Evolutionary conservation across 2,797 vertebrate genomes (phyloP).

Genomic region (Darevskia nairensis): DNA sequence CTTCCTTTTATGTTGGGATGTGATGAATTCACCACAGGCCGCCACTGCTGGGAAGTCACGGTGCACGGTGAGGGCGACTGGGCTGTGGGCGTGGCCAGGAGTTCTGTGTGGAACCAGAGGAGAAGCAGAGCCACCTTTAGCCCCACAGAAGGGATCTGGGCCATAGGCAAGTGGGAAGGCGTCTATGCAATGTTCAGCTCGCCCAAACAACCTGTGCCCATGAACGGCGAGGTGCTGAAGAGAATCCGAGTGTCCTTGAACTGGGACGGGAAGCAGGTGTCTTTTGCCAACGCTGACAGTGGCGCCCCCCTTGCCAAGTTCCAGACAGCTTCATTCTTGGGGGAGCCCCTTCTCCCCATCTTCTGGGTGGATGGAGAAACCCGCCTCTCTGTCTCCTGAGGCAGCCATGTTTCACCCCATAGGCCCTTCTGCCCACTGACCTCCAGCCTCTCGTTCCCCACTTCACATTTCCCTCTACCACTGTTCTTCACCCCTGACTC

Average conservation of each 20-base stretch:
- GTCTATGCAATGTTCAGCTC: slow-evolving; percentile 72
- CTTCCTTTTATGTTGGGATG: slow-evolving; percentile 77
- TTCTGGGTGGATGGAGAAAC: neutral
- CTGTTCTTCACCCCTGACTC: too few relatives aligned
- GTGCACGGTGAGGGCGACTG: slow-evolving; percentile 85
- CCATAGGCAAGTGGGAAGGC: slow-evolving; percentile 40
- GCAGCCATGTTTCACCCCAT: neutral
- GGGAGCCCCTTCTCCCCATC: neutral
- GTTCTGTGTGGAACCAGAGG: slow-evolving; percentile 78
- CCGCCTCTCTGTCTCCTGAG: neutral
- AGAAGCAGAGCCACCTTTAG: slow-evolving; percentile 48
- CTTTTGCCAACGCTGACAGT: neutral
- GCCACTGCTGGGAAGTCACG: slow-evolving; percentile 86
- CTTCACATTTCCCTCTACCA: too few relatives aligned
- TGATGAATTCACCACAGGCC: slow-evolving; percentile 78
- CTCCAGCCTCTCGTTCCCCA: neutral
- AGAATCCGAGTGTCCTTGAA: neutral
- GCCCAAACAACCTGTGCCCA: slow-evolving; percentile 56
- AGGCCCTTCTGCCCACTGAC: neutral
- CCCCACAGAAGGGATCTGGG: slow-evolving; percentile 64
- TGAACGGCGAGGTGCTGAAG: slow-evolving; percentile 27
- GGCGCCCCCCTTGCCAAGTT: neutral
- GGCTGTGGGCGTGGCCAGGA: slow-evolving; percentile 84
- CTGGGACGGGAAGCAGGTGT: neutral
- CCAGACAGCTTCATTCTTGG: neutral